Conservation (phyloP, 1,140 invertebrate species). For the Lutraria rhynchaena region DNA sequence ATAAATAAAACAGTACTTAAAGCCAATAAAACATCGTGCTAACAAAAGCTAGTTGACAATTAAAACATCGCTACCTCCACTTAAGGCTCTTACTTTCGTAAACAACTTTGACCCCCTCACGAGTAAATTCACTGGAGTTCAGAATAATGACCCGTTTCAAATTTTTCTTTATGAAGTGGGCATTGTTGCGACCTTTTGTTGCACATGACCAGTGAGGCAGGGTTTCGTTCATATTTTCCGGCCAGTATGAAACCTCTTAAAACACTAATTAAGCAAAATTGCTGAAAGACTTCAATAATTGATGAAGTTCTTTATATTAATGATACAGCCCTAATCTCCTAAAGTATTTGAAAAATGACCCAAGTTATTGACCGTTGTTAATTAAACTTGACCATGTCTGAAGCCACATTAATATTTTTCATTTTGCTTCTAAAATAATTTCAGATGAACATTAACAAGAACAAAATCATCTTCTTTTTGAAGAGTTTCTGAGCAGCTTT, state of each 20-base stretch:
- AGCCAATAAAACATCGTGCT: conserved; percentile 31
- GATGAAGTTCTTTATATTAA: conserved; percentile 38
- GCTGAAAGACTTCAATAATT: conserved; percentile 18
- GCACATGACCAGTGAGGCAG: conserved; percentile 25
- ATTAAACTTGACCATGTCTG: too few relatives aligned
- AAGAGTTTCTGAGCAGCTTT: too few relatives aligned
- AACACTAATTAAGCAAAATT: conserved; percentile 31
- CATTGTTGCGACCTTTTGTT: conserved; percentile 15
- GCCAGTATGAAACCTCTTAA: conserved; percentile 28
- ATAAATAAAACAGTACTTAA: conserved; percentile 35
- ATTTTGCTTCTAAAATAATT: too few relatives aligned
- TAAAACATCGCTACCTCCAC: conserved; percentile 6
- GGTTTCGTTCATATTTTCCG: conserved; percentile 24
- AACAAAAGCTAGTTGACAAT: conserved; percentile 39
- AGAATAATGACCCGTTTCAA: conserved; percentile 43
- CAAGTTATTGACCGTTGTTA: background rate
- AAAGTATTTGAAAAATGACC: conserved; percentile 36
- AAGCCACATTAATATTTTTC: too few relatives aligned
- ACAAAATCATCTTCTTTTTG: too few relatives aligned
- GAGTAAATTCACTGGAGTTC: conserved; percentile 38
- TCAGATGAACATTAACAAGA: too few relatives aligned
- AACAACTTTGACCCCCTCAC: conserved; percentile 37
- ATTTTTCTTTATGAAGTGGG: conserved; percentile 43
- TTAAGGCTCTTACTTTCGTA: conserved; percentile 31
- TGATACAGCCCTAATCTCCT: conserved; percentile 3